Conservation (phyloP, 2,888 invertebrate genomes). For the Limulus polyphemus region DNA sequence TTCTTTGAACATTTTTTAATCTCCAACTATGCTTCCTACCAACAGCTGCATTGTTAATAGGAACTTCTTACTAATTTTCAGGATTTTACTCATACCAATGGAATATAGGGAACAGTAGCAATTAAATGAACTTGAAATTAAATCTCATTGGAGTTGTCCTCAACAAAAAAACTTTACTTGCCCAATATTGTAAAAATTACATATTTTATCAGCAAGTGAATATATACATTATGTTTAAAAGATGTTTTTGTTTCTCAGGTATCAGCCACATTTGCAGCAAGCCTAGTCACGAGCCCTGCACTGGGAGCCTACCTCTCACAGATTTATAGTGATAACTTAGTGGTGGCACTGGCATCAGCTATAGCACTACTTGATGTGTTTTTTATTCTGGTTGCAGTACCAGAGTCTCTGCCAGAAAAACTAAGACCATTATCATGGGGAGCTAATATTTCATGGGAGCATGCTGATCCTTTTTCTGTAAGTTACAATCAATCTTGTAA, state of each 20-base stretch:
- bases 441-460: constrained; percentile 85
- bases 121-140: too few relatives aligned
- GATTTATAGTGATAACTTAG: constrained; percentile 63
- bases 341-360: constrained; percentile 85
- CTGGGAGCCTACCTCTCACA: constrained; percentile 55
- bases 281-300: constrained; percentile 96
- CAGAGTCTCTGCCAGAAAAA: constrained; percentile 95
- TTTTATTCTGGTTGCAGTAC: constrained; percentile 94
- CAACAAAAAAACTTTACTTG: not conserved
- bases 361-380: constrained; percentile 93
- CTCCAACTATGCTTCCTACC: too few relatives aligned
- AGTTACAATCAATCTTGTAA: too few relatives aligned
- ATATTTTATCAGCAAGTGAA: not conserved
- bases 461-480: constrained; percentile 92
- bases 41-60: too few relatives aligned
- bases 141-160: not conserved
- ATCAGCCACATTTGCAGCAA: constrained; percentile 98
- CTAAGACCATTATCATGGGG: constrained; percentile 63
- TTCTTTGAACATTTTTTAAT: too few relatives aligned
- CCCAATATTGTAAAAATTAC: not conserved
- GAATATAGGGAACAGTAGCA: too few relatives aligned
- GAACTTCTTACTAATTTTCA: too few relatives aligned
- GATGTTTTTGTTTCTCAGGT: constrained; percentile 38
- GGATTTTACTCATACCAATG: too few relatives aligned
- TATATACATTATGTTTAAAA: not conserved